phyloP scores from a whole-genome alignment of 1,140 invertebrate species.

The Ladona fulva region DNA sequence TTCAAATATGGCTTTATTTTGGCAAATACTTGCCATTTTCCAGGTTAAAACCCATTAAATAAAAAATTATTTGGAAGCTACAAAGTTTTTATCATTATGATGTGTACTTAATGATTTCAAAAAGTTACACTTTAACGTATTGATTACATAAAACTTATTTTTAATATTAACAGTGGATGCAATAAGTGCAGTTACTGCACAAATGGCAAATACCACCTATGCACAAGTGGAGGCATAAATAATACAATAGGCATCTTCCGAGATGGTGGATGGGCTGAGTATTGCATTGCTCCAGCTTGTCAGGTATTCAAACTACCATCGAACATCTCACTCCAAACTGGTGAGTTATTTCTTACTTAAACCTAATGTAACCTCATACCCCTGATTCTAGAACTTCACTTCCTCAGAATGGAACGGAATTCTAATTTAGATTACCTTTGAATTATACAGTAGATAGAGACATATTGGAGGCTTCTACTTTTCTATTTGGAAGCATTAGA shows the following conservation, averaged over 20 bases:
- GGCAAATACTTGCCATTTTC: too few species aligned
- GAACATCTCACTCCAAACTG: conserved; percentile 43
- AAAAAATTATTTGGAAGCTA: background rate
- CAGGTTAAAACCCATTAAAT: too few species aligned
- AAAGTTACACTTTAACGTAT: background rate
- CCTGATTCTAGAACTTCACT: too few species aligned
- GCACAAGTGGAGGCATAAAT: conserved; percentile 45
- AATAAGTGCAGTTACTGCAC: conserved; percentile 46
- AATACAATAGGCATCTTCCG: conserved; percentile 53
- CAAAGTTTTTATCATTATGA: background rate
- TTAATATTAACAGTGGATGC: conserved; percentile 40
- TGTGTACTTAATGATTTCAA: background rate
- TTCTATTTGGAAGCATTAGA: too few species aligned
- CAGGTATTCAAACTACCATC: conserved; percentile 48
- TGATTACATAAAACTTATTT: background rate
- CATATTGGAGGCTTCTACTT: too few species aligned
- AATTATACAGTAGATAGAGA: too few species aligned
- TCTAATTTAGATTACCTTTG: too few species aligned
- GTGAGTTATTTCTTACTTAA: conserved; percentile 28
- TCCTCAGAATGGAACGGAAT: too few species aligned
- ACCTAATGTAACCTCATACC: too few species aligned
- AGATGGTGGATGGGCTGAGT: conserved; percentile 59
- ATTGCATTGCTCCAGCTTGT: conserved; percentile 44
- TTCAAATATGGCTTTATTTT: too few species aligned
- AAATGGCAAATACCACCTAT: conserved; percentile 50